Evolutionary conservation across 2,113 vertebrate species (phyloP).

Genomic region (Hemibagrus wyckioides): DNA sequence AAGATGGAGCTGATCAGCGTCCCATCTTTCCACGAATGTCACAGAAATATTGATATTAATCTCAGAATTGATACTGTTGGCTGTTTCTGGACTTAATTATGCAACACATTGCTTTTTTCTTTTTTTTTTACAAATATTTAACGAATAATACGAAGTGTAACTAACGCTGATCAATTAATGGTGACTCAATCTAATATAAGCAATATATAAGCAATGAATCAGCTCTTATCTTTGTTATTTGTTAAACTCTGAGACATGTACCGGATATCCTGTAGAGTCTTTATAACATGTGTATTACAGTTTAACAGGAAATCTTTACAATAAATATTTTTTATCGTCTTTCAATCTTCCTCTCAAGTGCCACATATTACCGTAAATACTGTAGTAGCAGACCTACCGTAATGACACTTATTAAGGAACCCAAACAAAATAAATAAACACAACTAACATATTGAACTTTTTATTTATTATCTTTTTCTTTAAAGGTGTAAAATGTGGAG

Average conservation of each 20-base stretch:
- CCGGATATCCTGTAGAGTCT: not conserved
- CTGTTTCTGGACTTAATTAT: not conserved
- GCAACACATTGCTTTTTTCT: too few relatives aligned
- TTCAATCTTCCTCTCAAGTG: too few relatives aligned
- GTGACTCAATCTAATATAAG: too few relatives aligned
- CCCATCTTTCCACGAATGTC: not conserved
- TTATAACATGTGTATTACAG: not conserved
- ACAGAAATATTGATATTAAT: not conserved
- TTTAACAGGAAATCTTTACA: not conserved
- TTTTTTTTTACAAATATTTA: not conserved
- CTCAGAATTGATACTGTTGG: not conserved
- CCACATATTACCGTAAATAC: not conserved
- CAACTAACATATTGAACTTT: not conserved
- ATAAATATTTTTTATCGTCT: too few relatives aligned
- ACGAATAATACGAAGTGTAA: not conserved
- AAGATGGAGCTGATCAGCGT: not conserved
- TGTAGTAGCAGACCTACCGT: not conserved
- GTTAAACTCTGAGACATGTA: not conserved
- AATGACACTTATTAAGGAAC: not conserved
- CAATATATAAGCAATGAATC: not conserved
- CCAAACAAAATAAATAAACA: not conserved
- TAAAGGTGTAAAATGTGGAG: slow-evolving; percentile 93
- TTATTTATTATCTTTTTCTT: not conserved
- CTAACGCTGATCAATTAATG: not conserved
- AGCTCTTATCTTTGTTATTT: not conserved